These are phyloP conservation scores for Araneus ventricosus DNA, from an alignment of 1,140 invertebrate species.

Conservation along the genomic window DNA sequence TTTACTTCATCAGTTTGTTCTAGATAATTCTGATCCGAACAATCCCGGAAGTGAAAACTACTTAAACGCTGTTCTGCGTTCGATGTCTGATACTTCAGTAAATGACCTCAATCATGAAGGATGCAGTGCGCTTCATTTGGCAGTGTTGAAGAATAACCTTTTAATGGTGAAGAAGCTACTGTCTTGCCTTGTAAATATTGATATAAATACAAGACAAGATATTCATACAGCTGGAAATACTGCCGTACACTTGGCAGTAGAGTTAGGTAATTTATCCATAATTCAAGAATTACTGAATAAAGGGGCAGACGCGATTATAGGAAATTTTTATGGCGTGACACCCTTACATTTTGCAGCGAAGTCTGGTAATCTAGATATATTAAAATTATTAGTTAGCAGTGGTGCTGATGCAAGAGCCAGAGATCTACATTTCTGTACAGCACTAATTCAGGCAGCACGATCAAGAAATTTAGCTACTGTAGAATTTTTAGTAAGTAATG, in stretches of 20 bases:
- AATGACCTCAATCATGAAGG: too few species aligned
- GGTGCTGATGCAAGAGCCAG: background rate
- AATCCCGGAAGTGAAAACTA: background rate
- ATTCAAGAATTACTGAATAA: background rate
- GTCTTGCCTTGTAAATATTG: background rate
- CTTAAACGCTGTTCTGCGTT: background rate
- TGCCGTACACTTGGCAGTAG: background rate
- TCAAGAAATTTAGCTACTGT: too few species aligned
- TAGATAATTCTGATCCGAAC: background rate
- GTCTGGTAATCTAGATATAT: background rate
- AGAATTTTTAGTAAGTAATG: too few species aligned
- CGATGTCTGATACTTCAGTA: background rate
- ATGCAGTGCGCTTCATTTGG: too few species aligned
- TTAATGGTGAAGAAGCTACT: too few species aligned
- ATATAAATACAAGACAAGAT: conserved; percentile 5
- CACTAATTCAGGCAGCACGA: background rate
- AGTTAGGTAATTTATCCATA: background rate
- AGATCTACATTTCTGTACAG: background rate
- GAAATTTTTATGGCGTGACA: background rate
- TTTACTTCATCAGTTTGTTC: too few species aligned
- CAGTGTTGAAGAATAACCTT: too few species aligned
- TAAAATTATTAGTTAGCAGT: background rate
- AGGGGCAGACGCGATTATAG: background rate
- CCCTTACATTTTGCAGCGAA: background rate
- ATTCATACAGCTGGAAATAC: background rate